Conservation (phyloP, 1,140 invertebrate genomes). For the Anagrus nilaparvatae region DNA sequence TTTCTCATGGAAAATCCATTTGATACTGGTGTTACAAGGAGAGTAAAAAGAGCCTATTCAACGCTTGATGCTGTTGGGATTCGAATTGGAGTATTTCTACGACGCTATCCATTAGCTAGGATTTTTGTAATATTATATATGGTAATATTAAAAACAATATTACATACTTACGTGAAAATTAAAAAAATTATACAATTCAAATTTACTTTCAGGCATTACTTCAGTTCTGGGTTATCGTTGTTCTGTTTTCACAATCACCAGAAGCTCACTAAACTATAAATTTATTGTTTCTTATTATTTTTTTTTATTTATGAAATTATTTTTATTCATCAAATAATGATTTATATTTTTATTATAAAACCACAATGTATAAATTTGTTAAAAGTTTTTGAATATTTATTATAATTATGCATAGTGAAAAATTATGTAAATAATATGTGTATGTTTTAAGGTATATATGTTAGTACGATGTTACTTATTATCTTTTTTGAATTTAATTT, state of each 20-base stretch:
- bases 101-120: slow-evolving; percentile 69
- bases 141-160: slow-evolving; percentile 33
- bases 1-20: slow-evolving; percentile 67
- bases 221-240: slow-evolving; percentile 61
- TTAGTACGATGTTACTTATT: too few relatives aligned
- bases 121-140: slow-evolving; percentile 70
- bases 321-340: too few relatives aligned
- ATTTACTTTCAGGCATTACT: slow-evolving; percentile 47
- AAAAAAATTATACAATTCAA: slow-evolving; percentile 16
- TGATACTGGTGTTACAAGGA: slow-evolving; percentile 64
- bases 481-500: too few relatives aligned
- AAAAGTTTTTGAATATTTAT: too few relatives aligned
- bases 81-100: slow-evolving; percentile 66
- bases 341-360: too few relatives aligned
- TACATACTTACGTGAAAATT: slow-evolving; percentile 3
- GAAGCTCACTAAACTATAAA: slow-evolving; percentile 52
- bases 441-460: too few relatives aligned
- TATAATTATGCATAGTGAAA: too few relatives aligned
- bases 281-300: too few relatives aligned
- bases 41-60: slow-evolving; percentile 71
- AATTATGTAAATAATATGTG: too few relatives aligned
- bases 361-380: too few relatives aligned
- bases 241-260: slow-evolving; percentile 58
- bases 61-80: slow-evolving; percentile 67
- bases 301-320: too few relatives aligned